These are phyloP conservation scores for Bombus fervidus DNA, from an alignment of 1,140 invertebrate genomes.

Conservation along the genomic window DNA sequence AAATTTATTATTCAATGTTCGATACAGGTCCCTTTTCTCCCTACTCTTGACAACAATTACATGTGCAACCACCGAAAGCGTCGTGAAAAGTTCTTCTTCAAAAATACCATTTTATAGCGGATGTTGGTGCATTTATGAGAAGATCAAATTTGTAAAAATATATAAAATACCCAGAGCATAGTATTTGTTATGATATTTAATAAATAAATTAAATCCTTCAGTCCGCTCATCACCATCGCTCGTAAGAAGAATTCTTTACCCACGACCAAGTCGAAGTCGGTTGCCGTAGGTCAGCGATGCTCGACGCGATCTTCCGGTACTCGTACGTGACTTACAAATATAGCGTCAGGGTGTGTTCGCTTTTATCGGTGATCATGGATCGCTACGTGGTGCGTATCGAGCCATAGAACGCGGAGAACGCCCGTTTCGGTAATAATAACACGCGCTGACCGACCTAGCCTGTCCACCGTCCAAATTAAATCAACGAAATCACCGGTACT, in stretches of 20 bases:
- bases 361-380: slow-evolving; percentile 17
- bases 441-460: neutral
- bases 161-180: too few species aligned
- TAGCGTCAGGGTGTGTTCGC: neutral
- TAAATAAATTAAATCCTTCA: neutral
- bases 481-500: neutral
- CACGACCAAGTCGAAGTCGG: neutral
- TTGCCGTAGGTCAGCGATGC: slow-evolving; percentile 44
- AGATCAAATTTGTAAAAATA: neutral
- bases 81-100: too few species aligned
- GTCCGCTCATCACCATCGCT: neutral
- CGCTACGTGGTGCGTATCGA: slow-evolving; percentile 12
- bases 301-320: slow-evolving; percentile 33
- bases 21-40: too few species aligned
- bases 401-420: slow-evolving; percentile 17
- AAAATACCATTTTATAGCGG: too few species aligned
- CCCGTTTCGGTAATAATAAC: slow-evolving; percentile 22
- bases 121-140: too few species aligned
- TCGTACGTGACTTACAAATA: slow-evolving; percentile 25
- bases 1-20: too few species aligned
- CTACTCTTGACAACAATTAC: too few species aligned
- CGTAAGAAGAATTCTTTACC: neutral
- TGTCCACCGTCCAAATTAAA: slow-evolving; percentile 14
- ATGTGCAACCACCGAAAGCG: too few species aligned
- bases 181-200: neutral